phyloP scores from a whole-genome alignment of 2,113 vertebrate species.

The Clupea harengus region DNA sequence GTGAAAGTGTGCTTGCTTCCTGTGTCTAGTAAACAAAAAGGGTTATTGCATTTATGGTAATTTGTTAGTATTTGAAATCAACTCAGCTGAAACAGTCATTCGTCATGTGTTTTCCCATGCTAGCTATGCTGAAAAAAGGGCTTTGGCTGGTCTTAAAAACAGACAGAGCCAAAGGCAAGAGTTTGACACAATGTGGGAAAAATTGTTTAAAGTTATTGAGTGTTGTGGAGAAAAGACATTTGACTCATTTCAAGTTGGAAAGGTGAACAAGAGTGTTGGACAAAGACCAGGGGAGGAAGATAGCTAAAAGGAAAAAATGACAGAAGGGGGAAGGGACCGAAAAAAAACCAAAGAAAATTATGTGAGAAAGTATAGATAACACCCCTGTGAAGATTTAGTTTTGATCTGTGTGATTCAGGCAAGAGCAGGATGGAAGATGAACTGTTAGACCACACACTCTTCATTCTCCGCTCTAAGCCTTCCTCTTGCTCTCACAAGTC shows the following conservation, averaged over 20 bases:
- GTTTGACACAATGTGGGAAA: background rate
- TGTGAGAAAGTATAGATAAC: background rate
- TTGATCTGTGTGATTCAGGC: background rate
- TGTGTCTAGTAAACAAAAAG: background rate
- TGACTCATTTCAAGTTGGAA: background rate
- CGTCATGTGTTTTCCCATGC: background rate
- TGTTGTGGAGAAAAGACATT: background rate
- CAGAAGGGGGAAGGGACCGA: background rate
- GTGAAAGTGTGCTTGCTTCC: background rate
- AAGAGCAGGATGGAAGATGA: background rate
- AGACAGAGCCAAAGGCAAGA: background rate
- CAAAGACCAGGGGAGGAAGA: background rate
- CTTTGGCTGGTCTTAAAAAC: background rate
- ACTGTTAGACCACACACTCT: background rate
- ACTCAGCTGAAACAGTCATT: background rate
- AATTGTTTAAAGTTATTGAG: slow-evolving; percentile 12
- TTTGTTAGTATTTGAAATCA: slow-evolving; percentile 5
- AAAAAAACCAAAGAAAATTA: background rate
- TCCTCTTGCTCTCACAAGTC: background rate
- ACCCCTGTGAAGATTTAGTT: background rate
- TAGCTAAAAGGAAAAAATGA: background rate
- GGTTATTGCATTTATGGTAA: background rate
- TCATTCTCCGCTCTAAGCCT: background rate
- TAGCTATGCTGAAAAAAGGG: background rate
- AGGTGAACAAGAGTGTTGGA: background rate